Percentiles rank a stretch among this genome's conserved stretches.
phyloP scores from a whole-genome alignment of 2,888 invertebrate species.

The Hemicrepidius hirtus region DNA sequence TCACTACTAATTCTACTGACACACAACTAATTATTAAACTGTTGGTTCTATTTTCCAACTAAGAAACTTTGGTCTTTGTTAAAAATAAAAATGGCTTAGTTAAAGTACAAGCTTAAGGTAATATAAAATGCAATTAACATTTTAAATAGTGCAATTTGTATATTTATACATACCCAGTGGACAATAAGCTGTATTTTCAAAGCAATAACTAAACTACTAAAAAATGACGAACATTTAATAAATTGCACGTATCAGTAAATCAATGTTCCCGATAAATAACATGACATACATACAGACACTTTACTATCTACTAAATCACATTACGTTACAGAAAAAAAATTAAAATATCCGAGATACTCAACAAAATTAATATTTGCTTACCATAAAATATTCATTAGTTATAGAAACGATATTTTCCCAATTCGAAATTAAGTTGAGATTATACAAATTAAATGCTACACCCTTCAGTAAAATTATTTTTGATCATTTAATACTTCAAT shows the following conservation, averaged over 20 bases:
- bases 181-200: too few relatives aligned
- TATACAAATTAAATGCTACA: slow-evolving; percentile 3
- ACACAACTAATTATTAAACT: slow-evolving; percentile 48
- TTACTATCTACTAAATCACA: slow-evolving; percentile 25
- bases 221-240: slow-evolving; percentile 1
- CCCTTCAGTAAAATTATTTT: not conserved
- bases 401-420: slow-evolving; percentile 2
- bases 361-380: slow-evolving; percentile 17
- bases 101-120: slow-evolving; percentile 10
- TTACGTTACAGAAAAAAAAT: slow-evolving; percentile 13
- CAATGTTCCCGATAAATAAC: not conserved
- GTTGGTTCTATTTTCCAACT: slow-evolving; percentile 44
- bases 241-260: not conserved
- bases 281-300: not conserved
- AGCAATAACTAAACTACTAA: too few relatives aligned
- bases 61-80: slow-evolving; percentile 48
- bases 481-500: not conserved
- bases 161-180: too few relatives aligned
- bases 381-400: slow-evolving; percentile 15
- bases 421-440: slow-evolving; percentile 20
- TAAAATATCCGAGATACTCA: slow-evolving; percentile 24
- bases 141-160: slow-evolving; percentile 3
- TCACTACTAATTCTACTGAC: slow-evolving; percentile 33
- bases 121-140: not conserved
- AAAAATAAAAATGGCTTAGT: slow-evolving; percentile 15